Percentiles rank a stretch among this genome's conserved stretches.
phyloP scores from a whole-genome alignment of 2,113 vertebrate genomes.

The Neodon shergylaensis region DNA sequence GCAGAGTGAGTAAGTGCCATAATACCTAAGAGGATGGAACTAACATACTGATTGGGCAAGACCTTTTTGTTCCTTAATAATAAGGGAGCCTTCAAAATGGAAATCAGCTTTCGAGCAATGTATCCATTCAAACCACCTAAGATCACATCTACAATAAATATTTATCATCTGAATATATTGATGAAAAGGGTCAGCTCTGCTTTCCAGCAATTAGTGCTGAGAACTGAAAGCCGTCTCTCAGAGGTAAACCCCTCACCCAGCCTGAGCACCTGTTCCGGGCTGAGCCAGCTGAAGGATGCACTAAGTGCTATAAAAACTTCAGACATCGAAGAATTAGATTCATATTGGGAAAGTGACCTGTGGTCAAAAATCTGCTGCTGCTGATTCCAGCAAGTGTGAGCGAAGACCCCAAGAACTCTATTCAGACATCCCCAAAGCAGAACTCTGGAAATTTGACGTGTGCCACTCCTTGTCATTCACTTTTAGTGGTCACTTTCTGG shows the following conservation, averaged over 20 bases:
- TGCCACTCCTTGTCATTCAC: background rate
- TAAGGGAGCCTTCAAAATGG: background rate
- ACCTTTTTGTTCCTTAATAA: background rate
- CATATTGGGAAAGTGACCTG: background rate
- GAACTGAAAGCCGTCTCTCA: background rate
- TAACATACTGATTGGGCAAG: background rate
- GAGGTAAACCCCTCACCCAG: background rate
- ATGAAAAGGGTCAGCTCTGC: background rate
- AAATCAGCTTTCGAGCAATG: background rate
- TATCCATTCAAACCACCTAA: background rate
- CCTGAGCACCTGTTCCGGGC: background rate
- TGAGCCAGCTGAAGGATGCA: background rate
- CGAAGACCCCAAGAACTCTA: background rate
- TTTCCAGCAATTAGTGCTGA: background rate
- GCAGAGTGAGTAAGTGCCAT: background rate
- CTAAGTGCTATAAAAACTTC: background rate
- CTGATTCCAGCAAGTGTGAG: background rate
- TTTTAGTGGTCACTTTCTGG: background rate
- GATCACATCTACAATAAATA: background rate
- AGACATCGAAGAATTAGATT: background rate
- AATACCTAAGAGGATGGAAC: background rate
- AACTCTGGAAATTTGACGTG: background rate
- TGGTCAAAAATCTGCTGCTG: background rate
- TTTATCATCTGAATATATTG: background rate
- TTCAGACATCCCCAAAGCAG: background rate